Percentiles rank a stretch among this genome's conserved stretches.
These are phyloP conservation scores for Coenobita brevimanus DNA, from an alignment of 1,140 invertebrate species.

Conservation along the genomic window DNA sequence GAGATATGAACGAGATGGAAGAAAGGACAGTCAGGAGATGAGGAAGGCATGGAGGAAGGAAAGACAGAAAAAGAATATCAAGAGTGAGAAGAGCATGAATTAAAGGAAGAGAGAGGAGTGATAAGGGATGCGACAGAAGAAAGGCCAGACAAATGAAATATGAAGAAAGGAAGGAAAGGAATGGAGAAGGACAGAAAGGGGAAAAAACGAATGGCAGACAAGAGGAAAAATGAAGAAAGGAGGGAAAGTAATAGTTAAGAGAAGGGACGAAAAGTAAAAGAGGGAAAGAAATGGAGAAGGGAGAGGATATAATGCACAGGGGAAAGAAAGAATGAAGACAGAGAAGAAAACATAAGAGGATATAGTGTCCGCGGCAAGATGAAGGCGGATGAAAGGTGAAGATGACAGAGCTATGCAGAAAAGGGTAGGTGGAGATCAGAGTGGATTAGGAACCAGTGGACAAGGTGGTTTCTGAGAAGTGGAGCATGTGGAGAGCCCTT, in stretches of 20 bases:
- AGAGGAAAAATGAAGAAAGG: neutral
- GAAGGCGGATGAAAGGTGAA: neutral
- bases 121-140: neutral
- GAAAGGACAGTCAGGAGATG: neutral
- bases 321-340: neutral
- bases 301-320: neutral
- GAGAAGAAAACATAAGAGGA: neutral
- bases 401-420: neutral
- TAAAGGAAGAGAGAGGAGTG: neutral
- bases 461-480: neutral
- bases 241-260: too few species aligned
- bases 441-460: neutral
- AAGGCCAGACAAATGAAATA: neutral
- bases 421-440: neutral
- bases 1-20: neutral
- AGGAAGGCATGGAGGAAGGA: neutral
- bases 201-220: neutral
- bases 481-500: neutral
- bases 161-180: neutral
- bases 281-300: neutral
- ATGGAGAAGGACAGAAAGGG: conserved; percentile 1
- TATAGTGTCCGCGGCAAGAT: neutral
- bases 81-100: neutral
- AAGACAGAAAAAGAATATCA: neutral
- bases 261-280: neutral